Percentiles rank a stretch among this genome's conserved stretches.
Conservation (phyloP, 1,140 invertebrate species). For the Drosophila ambigua region DNA sequence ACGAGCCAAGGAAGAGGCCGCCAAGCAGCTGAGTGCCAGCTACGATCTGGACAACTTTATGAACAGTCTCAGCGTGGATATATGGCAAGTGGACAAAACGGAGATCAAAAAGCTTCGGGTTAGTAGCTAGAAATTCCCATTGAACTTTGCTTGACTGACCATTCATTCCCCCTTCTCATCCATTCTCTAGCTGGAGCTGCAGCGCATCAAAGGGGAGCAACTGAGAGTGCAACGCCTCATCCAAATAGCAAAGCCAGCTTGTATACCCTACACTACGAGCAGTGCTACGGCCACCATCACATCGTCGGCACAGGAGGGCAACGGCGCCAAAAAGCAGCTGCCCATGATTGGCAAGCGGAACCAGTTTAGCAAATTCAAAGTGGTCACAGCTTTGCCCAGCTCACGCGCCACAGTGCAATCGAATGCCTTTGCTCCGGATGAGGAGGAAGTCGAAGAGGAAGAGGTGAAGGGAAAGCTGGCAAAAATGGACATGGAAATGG, state of each 20-base stretch:
- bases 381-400: conserved; percentile 44
- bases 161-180: too few species aligned
- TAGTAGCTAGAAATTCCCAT: conserved; percentile 8
- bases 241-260: conserved; percentile 90
- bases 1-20: conserved; percentile 85
- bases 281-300: neutral
- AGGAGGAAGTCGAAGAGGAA: conserved; percentile 82
- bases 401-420: conserved; percentile 26
- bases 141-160: neutral
- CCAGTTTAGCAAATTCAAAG: conserved; percentile 81
- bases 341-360: conserved; percentile 82
- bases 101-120: conserved; percentile 85
- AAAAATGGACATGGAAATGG: neutral
- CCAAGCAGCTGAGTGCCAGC: conserved; percentile 57
- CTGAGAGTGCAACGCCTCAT: conserved; percentile 88
- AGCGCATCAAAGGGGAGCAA: conserved; percentile 89
- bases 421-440: conserved; percentile 69
- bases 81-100: conserved; percentile 84
- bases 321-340: conserved; percentile 54
- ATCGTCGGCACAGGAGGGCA: neutral
- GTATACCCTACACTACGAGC: conserved; percentile 20
- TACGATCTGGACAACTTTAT: conserved; percentile 90
- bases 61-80: conserved; percentile 85
- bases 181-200: conserved; percentile 86
- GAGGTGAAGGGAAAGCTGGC: conserved; percentile 56